Evolutionary conservation across 30 jellyfish, hydroid and myxozoan genomes (phyloP), one percentile per base, ranked within the genome.

Genomic region (Chrysaora quinquecirrha): DNA sequence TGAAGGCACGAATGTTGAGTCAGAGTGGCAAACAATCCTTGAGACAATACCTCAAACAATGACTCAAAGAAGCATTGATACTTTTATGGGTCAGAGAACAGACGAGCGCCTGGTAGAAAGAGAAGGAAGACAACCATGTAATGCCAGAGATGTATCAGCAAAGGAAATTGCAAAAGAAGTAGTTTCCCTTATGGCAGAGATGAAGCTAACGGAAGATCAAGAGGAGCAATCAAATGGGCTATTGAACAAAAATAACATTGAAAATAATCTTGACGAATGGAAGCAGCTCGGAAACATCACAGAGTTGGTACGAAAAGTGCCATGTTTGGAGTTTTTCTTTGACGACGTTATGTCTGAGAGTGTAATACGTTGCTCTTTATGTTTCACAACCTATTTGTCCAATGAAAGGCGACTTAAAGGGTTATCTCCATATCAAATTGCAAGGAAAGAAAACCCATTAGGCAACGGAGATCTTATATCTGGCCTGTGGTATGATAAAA

Each of bases 261-360:
- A 56, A 23, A 67, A 67, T 67, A 38, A 67, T 34, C 79, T 67
- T 6, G 79, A 67, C 31, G 30, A 67, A 67, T 67, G 79, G 79
- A 0, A 34, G 25, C 19, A 30, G 31, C 28, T 67, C 16, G 24
- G 79, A 67, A 67, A 67, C 14, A 67, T 67, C 11, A 67, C 61
- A 23, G 79, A 67, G 24, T 30, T 67, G 56, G 64, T 67, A 33
- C 79, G 16, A 9, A 43, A 43, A 43, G 58, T 43, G 58, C 58
- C 58, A 43, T 43, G 58, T 43, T 43, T 43, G 16, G 58, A 43
- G 58, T 43, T 43, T 43, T 43, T 43, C 58, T 43, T 6, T 43
- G 58, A 43, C 16, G 58, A 43, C 9, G 58, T 43, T 9, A 43
- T 43, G 58, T 43, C 12, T 43, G 58, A 43, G 16, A 43, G 58